These are phyloP conservation scores for Fistularia commersonii DNA, from an alignment of 2,797 vertebrate genomes.

Conservation along the genomic window DNA sequence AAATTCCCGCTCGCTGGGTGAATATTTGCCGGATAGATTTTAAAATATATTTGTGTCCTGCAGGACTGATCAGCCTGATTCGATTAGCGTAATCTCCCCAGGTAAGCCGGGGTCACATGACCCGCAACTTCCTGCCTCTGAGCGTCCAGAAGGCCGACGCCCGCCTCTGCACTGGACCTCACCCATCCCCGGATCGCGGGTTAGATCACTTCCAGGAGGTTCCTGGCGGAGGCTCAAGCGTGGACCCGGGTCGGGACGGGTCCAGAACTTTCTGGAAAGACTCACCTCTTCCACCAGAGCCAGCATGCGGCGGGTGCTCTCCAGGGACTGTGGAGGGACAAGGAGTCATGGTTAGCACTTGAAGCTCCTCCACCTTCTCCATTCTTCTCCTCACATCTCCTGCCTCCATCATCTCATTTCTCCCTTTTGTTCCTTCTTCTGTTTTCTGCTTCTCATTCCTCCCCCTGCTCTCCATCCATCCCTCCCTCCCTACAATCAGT, in stretches of 20 bases:
- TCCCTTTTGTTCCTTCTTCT: conserved; percentile 12
- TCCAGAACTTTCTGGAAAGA: conserved; percentile 19
- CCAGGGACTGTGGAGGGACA: conserved; percentile 83
- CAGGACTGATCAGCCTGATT: too few relatives aligned
- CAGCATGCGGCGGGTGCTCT: conserved; percentile 98
- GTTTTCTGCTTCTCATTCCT: conserved; percentile 9
- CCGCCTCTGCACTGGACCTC: too few relatives aligned
- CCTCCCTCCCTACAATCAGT: conserved; percentile 24
- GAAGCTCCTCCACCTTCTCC: neutral
- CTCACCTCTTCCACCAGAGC: conserved; percentile 91
- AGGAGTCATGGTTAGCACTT: neutral
- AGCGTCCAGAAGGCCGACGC: too few relatives aligned
- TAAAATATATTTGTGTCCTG: too few relatives aligned
- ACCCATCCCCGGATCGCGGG: too few relatives aligned
- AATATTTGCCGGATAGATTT: too few relatives aligned
- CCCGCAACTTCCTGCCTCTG: too few relatives aligned
- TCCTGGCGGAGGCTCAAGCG: too few relatives aligned
- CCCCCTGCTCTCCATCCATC: conserved; percentile 17
- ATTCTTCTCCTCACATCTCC: conserved; percentile 3
- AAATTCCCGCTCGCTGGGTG: too few relatives aligned
- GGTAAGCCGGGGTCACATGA: too few relatives aligned
- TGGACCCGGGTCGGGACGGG: neutral
- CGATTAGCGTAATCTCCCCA: too few relatives aligned
- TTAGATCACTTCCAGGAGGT: too few relatives aligned
- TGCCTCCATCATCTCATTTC: conserved; percentile 17